These are phyloP conservation scores for Laticauda colubrina DNA, from an alignment of 2,113 vertebrate species.

Conservation along the genomic window DNA sequence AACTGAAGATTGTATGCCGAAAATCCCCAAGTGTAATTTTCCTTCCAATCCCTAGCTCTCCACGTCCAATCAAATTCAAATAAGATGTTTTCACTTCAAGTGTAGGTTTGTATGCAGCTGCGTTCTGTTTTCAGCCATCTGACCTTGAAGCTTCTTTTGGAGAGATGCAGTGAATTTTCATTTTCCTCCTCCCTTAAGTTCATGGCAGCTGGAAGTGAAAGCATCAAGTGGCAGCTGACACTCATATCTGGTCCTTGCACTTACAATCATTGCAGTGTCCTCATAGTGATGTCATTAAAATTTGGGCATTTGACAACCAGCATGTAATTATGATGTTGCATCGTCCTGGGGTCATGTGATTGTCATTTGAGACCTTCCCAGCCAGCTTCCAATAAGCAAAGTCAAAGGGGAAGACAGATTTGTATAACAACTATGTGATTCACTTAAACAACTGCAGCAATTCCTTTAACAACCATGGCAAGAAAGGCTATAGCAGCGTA, in stretches of 20 bases:
- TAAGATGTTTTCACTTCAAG: neutral
- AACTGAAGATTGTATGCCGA: neutral
- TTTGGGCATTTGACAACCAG: neutral
- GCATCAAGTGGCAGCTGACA: neutral
- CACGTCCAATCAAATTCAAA: neutral
- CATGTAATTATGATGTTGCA: neutral
- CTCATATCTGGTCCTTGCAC: neutral
- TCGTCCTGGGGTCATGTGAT: no score
- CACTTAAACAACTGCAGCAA: no score
- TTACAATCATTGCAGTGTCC: no score
- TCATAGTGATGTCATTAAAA: no score
- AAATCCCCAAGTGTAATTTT: neutral
- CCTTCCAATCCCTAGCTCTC: neutral
- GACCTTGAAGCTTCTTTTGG: neutral
- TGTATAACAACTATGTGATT: no score
- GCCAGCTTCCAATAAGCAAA: no score
- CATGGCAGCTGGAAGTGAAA: neutral
- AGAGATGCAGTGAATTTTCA: neutral
- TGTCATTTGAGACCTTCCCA: no score
- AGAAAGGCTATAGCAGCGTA: no score
- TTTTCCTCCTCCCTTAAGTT: neutral
- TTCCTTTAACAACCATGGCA: no score
- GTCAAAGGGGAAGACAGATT: no score
- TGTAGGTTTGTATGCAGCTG: neutral
- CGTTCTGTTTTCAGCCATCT: neutral